These are phyloP conservation scores for Clupea harengus DNA, from an alignment of 2,113 vertebrate genomes.

Conservation along the genomic window DNA sequence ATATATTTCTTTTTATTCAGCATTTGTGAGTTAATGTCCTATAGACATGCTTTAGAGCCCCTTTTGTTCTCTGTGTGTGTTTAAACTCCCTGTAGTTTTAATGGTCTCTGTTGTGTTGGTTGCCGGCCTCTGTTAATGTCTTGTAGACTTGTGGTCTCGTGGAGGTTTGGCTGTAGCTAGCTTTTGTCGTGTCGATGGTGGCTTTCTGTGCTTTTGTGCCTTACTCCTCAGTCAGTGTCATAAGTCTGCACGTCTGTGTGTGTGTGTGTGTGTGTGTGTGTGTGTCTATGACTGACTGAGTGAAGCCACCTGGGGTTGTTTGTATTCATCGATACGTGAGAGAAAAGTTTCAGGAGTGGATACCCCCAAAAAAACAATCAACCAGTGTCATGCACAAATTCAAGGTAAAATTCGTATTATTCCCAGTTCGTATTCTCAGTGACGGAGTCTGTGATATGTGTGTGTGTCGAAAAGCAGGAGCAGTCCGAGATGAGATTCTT, in stretches of 20 bases:
- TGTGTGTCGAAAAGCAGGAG: neutral
- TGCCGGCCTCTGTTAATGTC: neutral
- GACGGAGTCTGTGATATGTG: neutral
- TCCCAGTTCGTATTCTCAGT: neutral
- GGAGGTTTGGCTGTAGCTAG: neutral
- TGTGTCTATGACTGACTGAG: constrained; percentile 29
- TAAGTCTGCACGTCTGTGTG: neutral
- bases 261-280: neutral
- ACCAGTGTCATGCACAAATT: constrained; percentile 52
- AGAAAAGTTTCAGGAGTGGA: neutral
- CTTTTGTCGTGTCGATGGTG: neutral
- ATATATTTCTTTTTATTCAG: neutral
- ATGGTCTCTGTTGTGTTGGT: neutral
- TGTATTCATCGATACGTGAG: neutral
- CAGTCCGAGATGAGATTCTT: neutral
- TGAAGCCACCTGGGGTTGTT: constrained; percentile 14
- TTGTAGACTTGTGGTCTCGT: neutral
- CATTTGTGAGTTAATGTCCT: neutral
- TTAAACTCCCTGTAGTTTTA: neutral
- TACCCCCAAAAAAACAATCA: neutral
- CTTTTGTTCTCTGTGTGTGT: neutral
- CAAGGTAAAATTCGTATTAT: constrained; percentile 48
- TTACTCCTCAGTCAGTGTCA: neutral
- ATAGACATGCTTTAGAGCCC: neutral
- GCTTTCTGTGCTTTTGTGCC: constrained; percentile 12